phyloP scores from a whole-genome alignment of 2,113 vertebrate genomes.

The Jacana jacana region DNA sequence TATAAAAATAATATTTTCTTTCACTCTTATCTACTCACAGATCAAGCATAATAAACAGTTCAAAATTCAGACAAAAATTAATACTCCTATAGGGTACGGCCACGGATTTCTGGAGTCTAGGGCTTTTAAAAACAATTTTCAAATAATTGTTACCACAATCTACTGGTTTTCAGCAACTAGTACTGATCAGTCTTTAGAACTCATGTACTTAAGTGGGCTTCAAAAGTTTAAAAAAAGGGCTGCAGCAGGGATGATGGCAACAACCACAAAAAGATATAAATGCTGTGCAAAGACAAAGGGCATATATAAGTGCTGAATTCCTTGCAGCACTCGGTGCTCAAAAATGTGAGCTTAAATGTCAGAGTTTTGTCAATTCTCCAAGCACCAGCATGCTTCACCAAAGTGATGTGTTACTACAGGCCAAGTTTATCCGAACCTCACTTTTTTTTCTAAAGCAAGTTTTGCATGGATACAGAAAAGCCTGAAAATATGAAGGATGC shows the following conservation, averaged over 20 bases:
- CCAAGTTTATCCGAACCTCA: neutral
- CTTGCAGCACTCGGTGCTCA: neutral
- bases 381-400: neutral
- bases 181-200: neutral
- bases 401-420: neutral
- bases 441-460: neutral
- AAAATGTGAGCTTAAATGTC: neutral
- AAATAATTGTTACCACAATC: neutral
- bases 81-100: neutral
- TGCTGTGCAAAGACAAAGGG: neutral
- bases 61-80: neutral
- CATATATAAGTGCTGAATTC: neutral
- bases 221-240: neutral
- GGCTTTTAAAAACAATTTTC: neutral
- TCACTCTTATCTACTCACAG: neutral
- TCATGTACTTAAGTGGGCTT: neutral
- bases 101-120: neutral
- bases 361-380: neutral
- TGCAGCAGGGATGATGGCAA: neutral
- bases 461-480: neutral
- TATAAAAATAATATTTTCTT: neutral
- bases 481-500: neutral
- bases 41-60: neutral
- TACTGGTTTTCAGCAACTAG: neutral
- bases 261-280: neutral